Conservation (phyloP, 2,113 vertebrate genomes). For the Ginglymostoma cirratum region DNA sequence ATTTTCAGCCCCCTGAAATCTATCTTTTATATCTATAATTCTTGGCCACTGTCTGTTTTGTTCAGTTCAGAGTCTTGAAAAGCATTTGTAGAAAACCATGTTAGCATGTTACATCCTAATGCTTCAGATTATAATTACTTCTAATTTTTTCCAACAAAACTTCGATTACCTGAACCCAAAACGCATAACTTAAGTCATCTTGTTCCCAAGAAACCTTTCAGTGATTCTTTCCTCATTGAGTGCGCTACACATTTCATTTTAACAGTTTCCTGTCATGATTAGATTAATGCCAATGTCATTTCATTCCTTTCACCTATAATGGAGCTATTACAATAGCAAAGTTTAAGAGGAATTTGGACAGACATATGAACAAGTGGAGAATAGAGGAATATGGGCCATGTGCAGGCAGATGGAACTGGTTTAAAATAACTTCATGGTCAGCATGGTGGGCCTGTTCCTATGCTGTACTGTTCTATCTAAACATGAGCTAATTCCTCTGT, state of each 20-base stretch:
- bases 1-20: too few relatives aligned
- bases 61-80: background rate
- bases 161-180: background rate
- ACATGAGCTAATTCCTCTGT: background rate
- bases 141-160: background rate
- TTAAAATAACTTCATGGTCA: too few relatives aligned
- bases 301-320: background rate
- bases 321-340: too few relatives aligned
- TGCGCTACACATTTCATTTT: background rate
- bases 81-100: background rate
- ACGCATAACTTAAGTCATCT: background rate
- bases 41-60: background rate
- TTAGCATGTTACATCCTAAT: background rate
- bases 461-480: too few relatives aligned
- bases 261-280: background rate
- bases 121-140: slow-evolving; percentile 20
- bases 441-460: too few relatives aligned
- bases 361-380: too few relatives aligned
- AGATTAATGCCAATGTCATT: background rate
- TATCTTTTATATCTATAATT: background rate
- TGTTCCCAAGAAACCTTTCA: background rate
- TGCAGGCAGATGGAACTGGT: too few relatives aligned
- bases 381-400: too few relatives aligned
- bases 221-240: background rate
- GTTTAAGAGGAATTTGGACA: too few relatives aligned